Evolutionary conservation across 2,797 vertebrate genomes (phyloP).

Genomic region (Neoniphon sammara): DNA sequence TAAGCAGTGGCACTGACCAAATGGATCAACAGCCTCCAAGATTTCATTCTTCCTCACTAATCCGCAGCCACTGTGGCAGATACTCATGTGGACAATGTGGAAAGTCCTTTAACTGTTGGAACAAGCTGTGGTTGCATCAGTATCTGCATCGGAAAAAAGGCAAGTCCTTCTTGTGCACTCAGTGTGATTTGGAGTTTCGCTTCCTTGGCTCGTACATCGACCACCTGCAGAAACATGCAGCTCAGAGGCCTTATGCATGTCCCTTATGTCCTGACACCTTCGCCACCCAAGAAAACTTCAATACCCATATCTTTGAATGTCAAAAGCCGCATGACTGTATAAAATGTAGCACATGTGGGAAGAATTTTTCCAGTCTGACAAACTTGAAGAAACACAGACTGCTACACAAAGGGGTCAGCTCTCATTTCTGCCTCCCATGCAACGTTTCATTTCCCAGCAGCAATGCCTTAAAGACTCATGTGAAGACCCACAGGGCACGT

Average conservation of each 20-base stretch:
- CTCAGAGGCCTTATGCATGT: constrained; percentile 50
- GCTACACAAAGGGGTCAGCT: constrained; percentile 54
- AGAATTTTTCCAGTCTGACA: constrained; percentile 49
- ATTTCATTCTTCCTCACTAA: constrained; percentile 36
- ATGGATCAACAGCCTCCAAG: neutral
- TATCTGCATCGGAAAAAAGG: constrained; percentile 31
- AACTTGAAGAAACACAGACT: constrained; percentile 61
- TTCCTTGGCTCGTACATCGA: constrained; percentile 61
- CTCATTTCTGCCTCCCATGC: constrained; percentile 47
- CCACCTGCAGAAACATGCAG: constrained; percentile 63
- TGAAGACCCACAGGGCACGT: constrained; percentile 29
- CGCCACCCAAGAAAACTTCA: constrained; percentile 14
- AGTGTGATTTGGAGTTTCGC: constrained; percentile 60
- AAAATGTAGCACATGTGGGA: constrained; percentile 63
- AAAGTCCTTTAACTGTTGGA: constrained; percentile 52
- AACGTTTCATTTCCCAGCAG: constrained; percentile 40
- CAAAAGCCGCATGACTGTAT: constrained; percentile 29
- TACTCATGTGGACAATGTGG: constrained; percentile 53
- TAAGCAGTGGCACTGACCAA: constrained; percentile 6
- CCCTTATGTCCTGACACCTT: constrained; percentile 53
- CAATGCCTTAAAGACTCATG: constrained; percentile 44
- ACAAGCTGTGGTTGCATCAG: constrained; percentile 57
- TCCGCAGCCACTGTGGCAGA: constrained; percentile 29
- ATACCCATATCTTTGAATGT: constrained; percentile 32
- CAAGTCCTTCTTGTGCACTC: constrained; percentile 50